Evolutionary conservation across 1,140 invertebrate genomes (phyloP).

Genomic region (Amyelois transitella): DNA sequence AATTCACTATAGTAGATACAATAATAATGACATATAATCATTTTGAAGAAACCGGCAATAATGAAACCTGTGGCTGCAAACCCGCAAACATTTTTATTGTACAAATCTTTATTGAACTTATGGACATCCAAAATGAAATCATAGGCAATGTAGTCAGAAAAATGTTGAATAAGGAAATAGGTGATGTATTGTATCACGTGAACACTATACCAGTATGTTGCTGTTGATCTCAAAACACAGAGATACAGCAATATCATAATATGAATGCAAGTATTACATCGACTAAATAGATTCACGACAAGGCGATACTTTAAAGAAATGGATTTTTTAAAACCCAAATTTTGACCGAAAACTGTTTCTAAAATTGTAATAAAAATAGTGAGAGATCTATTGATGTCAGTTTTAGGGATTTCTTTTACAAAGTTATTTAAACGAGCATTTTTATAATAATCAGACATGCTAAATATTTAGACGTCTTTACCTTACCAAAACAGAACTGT

Average conservation of each 20-base stretch:
- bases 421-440: not conserved
- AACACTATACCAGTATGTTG: not conserved
- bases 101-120: not conserved
- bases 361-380: not conserved
- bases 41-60: not conserved
- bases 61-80: not conserved
- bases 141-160: not conserved
- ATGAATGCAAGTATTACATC: not conserved
- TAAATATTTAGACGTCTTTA: not conserved
- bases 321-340: not conserved
- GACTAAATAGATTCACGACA: not conserved
- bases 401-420: not conserved
- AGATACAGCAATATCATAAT: not conserved
- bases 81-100: not conserved
- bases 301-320: not conserved
- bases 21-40: not conserved
- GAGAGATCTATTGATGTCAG: not conserved
- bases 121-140: not conserved
- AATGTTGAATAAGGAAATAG: not conserved
- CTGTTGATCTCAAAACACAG: not conserved
- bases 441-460: not conserved
- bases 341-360: not conserved
- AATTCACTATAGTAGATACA: not conserved
- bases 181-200: not conserved
- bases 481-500: not conserved